These are phyloP conservation scores for Mesocricetus auratus DNA, from an alignment of 2,113 vertebrate genomes.

Conservation along the genomic window DNA sequence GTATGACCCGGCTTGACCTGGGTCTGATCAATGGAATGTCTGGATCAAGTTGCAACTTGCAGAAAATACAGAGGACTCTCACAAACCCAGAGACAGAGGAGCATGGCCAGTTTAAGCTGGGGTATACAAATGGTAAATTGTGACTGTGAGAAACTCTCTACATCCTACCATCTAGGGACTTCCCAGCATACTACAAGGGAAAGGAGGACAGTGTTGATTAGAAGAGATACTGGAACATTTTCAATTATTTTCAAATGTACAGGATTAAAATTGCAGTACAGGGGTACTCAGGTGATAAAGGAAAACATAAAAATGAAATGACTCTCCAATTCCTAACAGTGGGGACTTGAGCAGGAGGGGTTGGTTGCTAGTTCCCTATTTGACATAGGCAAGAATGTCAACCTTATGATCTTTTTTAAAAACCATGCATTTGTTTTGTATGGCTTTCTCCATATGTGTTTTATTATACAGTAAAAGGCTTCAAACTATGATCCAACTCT, in stretches of 20 bases:
- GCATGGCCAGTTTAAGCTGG: rapidly evolving
- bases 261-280: neutral
- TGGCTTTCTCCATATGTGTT: neutral
- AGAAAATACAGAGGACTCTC: neutral
- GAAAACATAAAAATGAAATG: neutral
- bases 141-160: neutral
- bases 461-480: conserved; percentile 9
- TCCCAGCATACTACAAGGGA: neutral
- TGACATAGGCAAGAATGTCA: neutral
- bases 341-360: neutral
- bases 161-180: neutral
- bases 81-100: neutral
- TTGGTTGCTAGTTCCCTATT: neutral
- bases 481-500: neutral
- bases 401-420: neutral
- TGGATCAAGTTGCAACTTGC: neutral
- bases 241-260: conserved; percentile 5
- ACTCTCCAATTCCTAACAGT: neutral
- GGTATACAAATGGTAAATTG: neutral
- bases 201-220: neutral
- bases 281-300: neutral
- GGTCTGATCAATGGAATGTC: neutral
- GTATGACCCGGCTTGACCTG: neutral
- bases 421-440: neutral
- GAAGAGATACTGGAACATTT: neutral